These are phyloP conservation scores for Drosophila nigricruria DNA, from an alignment of 2,888 invertebrate genomes.

Conservation along the genomic window DNA sequence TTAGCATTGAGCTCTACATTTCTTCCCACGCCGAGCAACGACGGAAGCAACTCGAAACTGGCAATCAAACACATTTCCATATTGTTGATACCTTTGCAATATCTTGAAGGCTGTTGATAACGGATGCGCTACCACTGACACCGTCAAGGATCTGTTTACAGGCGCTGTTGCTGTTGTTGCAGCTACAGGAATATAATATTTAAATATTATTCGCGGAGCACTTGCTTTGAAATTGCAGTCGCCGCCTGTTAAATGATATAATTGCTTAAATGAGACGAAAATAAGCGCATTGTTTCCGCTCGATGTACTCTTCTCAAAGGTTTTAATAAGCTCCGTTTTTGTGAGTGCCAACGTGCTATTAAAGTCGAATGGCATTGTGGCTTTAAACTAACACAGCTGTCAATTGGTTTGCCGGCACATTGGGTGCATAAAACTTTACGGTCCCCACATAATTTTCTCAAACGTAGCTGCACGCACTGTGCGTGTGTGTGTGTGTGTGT, in stretches of 20 bases:
- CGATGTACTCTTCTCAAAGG: conserved; percentile 20
- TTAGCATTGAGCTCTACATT: conserved; percentile 10
- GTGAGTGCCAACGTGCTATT: conserved; percentile 29
- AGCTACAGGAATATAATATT: conserved; percentile 53
- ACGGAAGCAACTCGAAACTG: conserved; percentile 41
- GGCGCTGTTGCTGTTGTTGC: conserved; percentile 11
- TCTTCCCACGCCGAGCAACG: conserved; percentile 11
- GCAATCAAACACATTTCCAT: conserved; percentile 15
- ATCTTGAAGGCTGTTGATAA: conserved; percentile 18
- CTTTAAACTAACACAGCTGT: conserved; percentile 62
- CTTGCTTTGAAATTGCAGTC: conserved; percentile 46
- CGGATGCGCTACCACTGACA: conserved; percentile 35
- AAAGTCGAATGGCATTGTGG: conserved; percentile 25
- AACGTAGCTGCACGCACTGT: conserved; percentile 55
- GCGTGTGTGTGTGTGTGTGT: conserved; percentile 24
- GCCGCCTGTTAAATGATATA: conserved; percentile 52
- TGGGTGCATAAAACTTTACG: conserved; percentile 70
- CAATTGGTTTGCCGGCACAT: conserved; percentile 70
- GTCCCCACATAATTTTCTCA: conserved; percentile 63
- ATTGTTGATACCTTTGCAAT: background rate
- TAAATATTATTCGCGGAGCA: conserved; percentile 61
- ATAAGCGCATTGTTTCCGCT: conserved; percentile 35
- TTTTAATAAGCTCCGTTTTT: conserved; percentile 33
- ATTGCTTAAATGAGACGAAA: conserved; percentile 61
- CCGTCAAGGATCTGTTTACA: conserved; percentile 17